These are phyloP conservation scores for Morphnarchus princeps DNA, from an alignment of 2,113 vertebrate species.

Conservation along the genomic window DNA sequence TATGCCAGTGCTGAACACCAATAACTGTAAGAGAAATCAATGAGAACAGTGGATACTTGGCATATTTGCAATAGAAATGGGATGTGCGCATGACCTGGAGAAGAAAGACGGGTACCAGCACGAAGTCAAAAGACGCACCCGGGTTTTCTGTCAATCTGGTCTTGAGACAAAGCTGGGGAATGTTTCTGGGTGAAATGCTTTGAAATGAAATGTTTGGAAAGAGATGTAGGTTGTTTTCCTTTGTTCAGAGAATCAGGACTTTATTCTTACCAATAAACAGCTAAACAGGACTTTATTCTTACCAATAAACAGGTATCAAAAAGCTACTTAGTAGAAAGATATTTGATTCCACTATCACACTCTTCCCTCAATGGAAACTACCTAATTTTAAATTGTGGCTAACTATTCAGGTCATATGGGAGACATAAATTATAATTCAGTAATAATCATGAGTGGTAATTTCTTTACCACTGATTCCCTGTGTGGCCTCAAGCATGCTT, in stretches of 20 bases:
- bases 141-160: accelerated
- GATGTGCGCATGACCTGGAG: neutral
- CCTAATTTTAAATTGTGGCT: neutral
- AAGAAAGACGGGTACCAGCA: accelerated
- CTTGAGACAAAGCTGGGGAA: neutral
- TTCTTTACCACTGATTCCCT: neutral
- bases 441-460: neutral
- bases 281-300: neutral
- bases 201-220: neutral
- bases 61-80: accelerated
- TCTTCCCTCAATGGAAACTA: neutral
- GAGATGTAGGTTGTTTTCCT: accelerated
- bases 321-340: neutral
- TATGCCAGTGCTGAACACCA: accelerated
- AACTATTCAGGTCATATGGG: neutral
- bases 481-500: neutral
- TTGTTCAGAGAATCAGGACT: neutral
- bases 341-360: too few relatives aligned
- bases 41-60: accelerated
- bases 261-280: neutral
- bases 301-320: neutral
- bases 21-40: neutral
- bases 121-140: neutral
- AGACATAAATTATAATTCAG: neutral
- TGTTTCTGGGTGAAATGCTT: neutral